Conservation (phyloP, 2,888 invertebrate species). For the Lingula anatina region DNA sequence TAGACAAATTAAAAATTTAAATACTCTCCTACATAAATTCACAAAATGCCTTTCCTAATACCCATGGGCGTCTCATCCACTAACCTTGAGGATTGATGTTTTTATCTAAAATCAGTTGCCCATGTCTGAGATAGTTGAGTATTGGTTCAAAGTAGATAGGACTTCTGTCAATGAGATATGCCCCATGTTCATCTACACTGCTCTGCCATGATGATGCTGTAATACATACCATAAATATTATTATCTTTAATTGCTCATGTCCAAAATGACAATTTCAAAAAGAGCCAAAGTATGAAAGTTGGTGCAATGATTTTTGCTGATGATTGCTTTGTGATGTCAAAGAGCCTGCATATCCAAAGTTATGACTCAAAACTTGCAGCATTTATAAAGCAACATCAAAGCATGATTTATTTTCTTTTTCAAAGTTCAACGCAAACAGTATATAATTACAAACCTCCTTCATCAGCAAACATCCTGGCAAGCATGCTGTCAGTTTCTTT, state of each 20-base stretch:
- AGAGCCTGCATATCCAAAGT: too few species aligned
- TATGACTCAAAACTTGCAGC: too few species aligned
- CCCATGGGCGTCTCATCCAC: not conserved
- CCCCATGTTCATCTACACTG: slow-evolving; percentile 60
- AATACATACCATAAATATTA: not conserved
- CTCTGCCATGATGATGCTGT: slow-evolving; percentile 47
- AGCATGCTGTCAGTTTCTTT: slow-evolving; percentile 89
- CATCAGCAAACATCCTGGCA: slow-evolving; percentile 63
- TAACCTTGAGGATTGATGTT: slow-evolving; percentile 53
- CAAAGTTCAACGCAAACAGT: too few species aligned
- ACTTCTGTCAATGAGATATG: slow-evolving; percentile 89
- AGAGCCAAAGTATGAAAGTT: not conserved
- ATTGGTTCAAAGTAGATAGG: slow-evolving; percentile 92
- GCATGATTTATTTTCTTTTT: too few species aligned
- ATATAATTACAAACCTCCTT: slow-evolving; percentile 54
- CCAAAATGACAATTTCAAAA: not conserved
- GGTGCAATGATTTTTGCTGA: too few species aligned
- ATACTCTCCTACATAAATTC: too few species aligned
- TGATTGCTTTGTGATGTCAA: too few species aligned
- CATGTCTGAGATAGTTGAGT: slow-evolving; percentile 89
- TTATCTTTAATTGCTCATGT: not conserved
- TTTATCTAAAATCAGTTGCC: slow-evolving; percentile 80
- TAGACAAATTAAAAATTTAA: too few species aligned
- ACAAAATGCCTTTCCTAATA: too few species aligned
- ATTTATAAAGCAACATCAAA: too few species aligned